Evolutionary conservation across 2,797 vertebrate genomes (phyloP).

Genomic region (Pseudopleuronectes americanus): DNA sequence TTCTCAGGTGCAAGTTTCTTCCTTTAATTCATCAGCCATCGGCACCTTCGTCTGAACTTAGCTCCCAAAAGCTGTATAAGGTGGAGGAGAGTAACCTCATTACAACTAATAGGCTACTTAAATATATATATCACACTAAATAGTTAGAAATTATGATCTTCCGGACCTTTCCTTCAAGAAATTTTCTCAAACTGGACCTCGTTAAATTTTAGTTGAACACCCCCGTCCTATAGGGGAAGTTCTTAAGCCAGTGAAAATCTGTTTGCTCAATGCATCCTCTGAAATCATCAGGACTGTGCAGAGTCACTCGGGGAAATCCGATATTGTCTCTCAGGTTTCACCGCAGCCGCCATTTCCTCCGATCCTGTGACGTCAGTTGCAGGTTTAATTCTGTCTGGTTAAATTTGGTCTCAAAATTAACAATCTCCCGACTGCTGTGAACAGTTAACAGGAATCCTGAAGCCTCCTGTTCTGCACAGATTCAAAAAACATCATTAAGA

Average conservation of each 20-base stretch:
- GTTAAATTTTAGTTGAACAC: too few relatives aligned
- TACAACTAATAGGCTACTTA: too few relatives aligned
- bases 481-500: constrained; percentile 51
- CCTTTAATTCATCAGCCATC: too few relatives aligned
- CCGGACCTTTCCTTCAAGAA: too few relatives aligned
- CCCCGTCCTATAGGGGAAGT: too few relatives aligned
- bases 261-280: constrained; percentile 12
- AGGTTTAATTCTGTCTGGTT: constrained; percentile 3
- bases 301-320: constrained; percentile 5
- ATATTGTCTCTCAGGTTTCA: constrained; percentile 5
- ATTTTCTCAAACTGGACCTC: too few relatives aligned
- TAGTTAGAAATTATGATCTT: too few relatives aligned
- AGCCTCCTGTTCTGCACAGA: constrained; percentile 33
- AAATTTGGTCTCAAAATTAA: constrained; percentile 27
- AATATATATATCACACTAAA: too few relatives aligned
- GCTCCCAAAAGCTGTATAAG: too few relatives aligned
- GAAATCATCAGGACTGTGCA: not conserved
- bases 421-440: constrained; percentile 26
- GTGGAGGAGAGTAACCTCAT: too few relatives aligned
- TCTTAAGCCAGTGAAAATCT: constrained; percentile 37
- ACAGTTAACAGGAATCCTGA: constrained; percentile 33
- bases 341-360: constrained; percentile 6
- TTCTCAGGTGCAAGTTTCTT: too few relatives aligned
- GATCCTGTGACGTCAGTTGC: constrained; percentile 10
- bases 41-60: too few relatives aligned